A percentile compares a stretch with the other conserved stretches of the same genome.
Conservation (phyloP, 2,888 invertebrate species). For the Hemistola chrysoprasaria region DNA sequence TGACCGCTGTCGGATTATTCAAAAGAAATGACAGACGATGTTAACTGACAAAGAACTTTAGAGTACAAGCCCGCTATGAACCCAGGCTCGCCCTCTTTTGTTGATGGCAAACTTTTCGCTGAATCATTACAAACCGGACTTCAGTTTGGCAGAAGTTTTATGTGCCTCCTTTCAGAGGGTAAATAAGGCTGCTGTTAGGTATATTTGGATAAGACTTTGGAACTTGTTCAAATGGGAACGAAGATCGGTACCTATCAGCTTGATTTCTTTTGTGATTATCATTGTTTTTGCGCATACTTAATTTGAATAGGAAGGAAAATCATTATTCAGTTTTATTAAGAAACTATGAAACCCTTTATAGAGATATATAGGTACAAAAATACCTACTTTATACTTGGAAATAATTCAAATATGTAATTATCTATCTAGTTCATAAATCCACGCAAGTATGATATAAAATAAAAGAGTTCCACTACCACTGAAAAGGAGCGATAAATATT, state of each 20-base stretch:
- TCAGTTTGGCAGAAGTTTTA: constrained; percentile 26
- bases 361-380: no score
- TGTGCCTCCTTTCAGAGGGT: constrained; percentile 15
- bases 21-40: constrained; percentile 46
- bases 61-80: constrained; percentile 38
- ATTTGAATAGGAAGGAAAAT: no score
- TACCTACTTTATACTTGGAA: no score
- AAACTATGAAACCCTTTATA: no score
- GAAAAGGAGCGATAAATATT: neutral
- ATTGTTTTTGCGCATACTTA: no score
- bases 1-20: constrained; percentile 33
- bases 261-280: no score
- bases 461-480: no score
- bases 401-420: no score
- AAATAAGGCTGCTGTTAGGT: constrained; percentile 8
- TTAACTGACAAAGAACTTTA: constrained; percentile 36
- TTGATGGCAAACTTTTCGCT: constrained; percentile 28
- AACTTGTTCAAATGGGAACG: no score
- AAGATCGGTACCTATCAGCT: no score
- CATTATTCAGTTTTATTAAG: no score
- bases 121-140: constrained; percentile 31
- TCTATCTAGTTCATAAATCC: neutral
- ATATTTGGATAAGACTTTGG: neutral
- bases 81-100: constrained; percentile 27
- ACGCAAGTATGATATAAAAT: no score